Evolutionary conservation across 2,797 vertebrate species (phyloP).

Genomic region (Gastrophryne carolinensis): DNA sequence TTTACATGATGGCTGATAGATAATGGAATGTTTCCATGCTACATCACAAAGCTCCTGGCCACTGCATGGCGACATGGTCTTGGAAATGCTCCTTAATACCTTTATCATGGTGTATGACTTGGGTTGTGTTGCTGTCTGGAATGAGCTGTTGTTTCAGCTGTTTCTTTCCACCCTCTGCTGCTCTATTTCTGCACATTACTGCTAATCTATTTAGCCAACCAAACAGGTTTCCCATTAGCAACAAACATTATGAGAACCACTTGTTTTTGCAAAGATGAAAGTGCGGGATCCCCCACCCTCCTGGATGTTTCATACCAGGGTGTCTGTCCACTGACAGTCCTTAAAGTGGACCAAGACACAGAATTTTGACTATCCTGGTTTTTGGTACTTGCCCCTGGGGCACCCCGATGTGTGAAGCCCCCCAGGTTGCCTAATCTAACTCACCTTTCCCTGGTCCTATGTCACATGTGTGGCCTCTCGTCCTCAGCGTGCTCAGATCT

Average conservation of each 20-base stretch:
- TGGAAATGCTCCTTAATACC: not conserved
- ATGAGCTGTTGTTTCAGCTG: slow-evolving; percentile 17
- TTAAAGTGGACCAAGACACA: too few species aligned
- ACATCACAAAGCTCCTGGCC: not conserved
- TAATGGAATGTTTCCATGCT: not conserved
- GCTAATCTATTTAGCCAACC: not conserved
- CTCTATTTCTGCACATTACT: not conserved
- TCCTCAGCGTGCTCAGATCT: too few species aligned
- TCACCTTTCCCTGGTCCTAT: too few species aligned
- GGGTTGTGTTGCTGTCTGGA: not conserved
- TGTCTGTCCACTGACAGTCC: too few species aligned
- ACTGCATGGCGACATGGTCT: not conserved
- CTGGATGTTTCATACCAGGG: too few species aligned
- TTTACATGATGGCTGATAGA: not conserved
- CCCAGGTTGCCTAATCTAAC: too few species aligned
- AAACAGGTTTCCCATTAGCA: not conserved
- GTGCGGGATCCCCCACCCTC: too few species aligned
- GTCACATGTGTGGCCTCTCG: too few species aligned
- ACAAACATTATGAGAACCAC: not conserved
- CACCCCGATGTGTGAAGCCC: too few species aligned
- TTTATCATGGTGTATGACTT: not conserved
- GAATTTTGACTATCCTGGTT: too few species aligned
- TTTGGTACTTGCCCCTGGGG: too few species aligned
- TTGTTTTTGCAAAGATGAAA: not conserved
- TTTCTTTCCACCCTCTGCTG: not conserved